Conservation (phyloP, 2,888 invertebrate genomes). For the Trichogramma dendrolimi region DNA sequence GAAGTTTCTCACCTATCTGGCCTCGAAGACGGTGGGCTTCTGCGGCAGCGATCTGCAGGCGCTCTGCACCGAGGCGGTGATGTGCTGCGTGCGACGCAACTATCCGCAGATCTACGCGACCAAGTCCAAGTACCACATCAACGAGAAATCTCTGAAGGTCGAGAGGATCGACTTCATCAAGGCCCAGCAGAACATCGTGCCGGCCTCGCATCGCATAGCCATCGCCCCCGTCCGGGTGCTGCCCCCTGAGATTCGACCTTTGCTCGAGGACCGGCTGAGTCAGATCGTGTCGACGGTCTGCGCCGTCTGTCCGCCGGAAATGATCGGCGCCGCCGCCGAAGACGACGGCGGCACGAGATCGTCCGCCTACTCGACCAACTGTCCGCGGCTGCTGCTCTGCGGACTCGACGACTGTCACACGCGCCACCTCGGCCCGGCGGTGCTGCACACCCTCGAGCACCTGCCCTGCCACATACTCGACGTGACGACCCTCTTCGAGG, state of each 20-base stretch:
- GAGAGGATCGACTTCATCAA: slow-evolving; percentile 57
- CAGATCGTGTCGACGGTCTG: slow-evolving; percentile 52
- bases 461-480: slow-evolving; percentile 68
- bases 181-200: slow-evolving; percentile 62
- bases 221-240: slow-evolving; percentile 58
- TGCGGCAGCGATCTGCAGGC: slow-evolving; percentile 65
- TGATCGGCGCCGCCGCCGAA: slow-evolving; percentile 40
- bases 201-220: slow-evolving; percentile 62
- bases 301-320: slow-evolving; percentile 57
- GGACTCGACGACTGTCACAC: slow-evolving; percentile 60
- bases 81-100: slow-evolving; percentile 58
- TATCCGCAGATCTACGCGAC: slow-evolving; percentile 63
- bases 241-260: slow-evolving; percentile 57
- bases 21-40: slow-evolving; percentile 58
- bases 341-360: slow-evolving; percentile 24
- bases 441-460: slow-evolving; percentile 72
- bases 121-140: slow-evolving; percentile 55
- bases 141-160: slow-evolving; percentile 63
- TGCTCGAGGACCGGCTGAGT: slow-evolving; percentile 56
- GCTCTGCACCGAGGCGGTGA: slow-evolving; percentile 61
- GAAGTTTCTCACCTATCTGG: slow-evolving; percentile 57
- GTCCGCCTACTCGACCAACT: slow-evolving; percentile 40
- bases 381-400: slow-evolving; percentile 54
- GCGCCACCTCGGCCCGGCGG: slow-evolving; percentile 69
- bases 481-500: slow-evolving; percentile 62